Conservation (phyloP, 2,797 vertebrate genomes). For the Pseudochirops corinnae region DNA sequence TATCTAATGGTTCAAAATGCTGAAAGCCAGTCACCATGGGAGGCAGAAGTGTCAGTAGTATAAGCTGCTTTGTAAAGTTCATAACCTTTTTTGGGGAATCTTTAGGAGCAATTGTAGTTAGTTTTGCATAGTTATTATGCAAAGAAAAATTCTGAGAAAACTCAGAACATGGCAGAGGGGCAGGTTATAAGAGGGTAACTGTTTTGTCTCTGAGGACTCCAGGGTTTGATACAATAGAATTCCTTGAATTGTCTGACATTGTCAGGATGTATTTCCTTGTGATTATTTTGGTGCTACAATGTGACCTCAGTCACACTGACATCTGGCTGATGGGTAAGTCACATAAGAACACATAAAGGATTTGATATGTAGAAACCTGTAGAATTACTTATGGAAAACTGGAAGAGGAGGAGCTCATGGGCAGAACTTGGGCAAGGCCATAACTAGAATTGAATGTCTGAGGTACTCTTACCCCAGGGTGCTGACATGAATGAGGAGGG, state of each 20-base stretch:
- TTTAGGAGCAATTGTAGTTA: background rate
- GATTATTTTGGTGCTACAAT: background rate
- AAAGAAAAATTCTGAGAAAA: background rate
- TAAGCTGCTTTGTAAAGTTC: background rate
- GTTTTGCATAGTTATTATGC: no score
- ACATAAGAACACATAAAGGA: background rate
- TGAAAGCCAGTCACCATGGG: background rate
- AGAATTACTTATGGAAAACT: background rate
- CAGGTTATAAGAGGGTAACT: background rate
- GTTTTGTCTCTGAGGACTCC: background rate
- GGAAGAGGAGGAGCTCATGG: background rate
- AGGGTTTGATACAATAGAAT: background rate
- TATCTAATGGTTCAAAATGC: background rate
- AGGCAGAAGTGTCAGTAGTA: background rate
- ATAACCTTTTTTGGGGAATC: background rate
- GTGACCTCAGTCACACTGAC: background rate
- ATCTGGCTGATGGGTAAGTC: background rate
- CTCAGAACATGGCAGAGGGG: background rate
- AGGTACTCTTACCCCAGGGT: background rate
- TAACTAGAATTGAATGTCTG: background rate
- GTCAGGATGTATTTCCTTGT: background rate
- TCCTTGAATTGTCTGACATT: background rate
- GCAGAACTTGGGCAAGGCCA: background rate
- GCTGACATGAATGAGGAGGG: background rate
- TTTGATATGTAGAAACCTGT: background rate